Evolutionary conservation across 1,140 invertebrate species (phyloP), one percentile per base, ranked within the genome.

Genomic region (Radopholus similis): DNA sequence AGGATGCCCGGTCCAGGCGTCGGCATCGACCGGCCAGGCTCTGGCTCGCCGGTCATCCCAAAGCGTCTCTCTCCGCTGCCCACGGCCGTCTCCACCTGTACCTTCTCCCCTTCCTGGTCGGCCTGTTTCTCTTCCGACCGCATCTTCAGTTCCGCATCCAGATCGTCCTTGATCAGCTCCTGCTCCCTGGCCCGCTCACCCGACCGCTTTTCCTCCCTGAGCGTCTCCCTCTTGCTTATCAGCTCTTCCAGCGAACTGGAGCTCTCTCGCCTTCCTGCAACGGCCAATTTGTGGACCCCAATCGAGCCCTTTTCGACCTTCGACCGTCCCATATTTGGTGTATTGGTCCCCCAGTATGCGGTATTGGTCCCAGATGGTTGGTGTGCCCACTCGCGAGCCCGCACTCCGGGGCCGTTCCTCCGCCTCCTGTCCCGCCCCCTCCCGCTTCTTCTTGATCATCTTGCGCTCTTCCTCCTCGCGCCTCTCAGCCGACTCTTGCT

Each of bases 361-460:
- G 54, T 57, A 75, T 18, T 71, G 64, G 34, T 77, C 73, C 73
- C 73, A 75, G 21, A 75, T 76, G 28, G 73, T 75, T 13, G 73
- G 73, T 4, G 74, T 76, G 15, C 74, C 73, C 47, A 56, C 40
- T 13, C 71, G 54, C 6, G 71, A 73, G 15, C 28, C 47, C 15
- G 58, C 30, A 63, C 71, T 69, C 34, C 35, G 26, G 5, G 68
- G 66, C 23, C 71, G 28, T 34, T 30, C 47, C 18, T 53, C 71
- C 21, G 15, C 55, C 51, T 59, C 56, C 51, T 37, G 35, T 60
- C 21, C 28, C 15, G 32, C 47, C 26, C 23, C 38, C 11, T 44
- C 21, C 6, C 23, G 9, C n/a, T 28, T 23, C 58, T 62, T 21
- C 30, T 23, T 44, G 30, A 30, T 18, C 5, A 30, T 53, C 51